Percentiles rank a stretch among this genome's conserved stretches.
Evolutionary conservation across 2,888 invertebrate species (phyloP).

Genomic region (Tachina fera): DNA sequence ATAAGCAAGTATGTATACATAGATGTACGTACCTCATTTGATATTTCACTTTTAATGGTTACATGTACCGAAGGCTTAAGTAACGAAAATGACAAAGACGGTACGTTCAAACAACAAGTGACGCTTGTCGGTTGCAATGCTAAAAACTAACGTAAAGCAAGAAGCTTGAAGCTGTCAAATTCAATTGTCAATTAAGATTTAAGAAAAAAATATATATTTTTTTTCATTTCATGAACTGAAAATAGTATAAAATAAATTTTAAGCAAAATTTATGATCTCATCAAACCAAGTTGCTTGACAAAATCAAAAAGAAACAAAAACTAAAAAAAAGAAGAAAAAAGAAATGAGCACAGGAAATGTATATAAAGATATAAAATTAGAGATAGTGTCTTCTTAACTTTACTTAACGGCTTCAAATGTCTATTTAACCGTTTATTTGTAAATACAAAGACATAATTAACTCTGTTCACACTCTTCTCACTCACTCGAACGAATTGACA

Average conservation of each 20-base stretch:
- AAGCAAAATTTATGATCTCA: constrained; percentile 66
- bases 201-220: constrained; percentile 26
- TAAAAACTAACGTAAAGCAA: constrained; percentile 52
- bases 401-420: constrained; percentile 60
- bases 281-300: constrained; percentile 22
- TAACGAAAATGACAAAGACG: constrained; percentile 26
- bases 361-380: constrained; percentile 29
- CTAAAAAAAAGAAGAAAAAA: background rate
- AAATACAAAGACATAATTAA: constrained; percentile 59
- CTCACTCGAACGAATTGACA: background rate
- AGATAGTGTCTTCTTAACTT: constrained; percentile 46
- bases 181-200: constrained; percentile 70
- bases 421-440: constrained; percentile 45
- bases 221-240: constrained; percentile 8
- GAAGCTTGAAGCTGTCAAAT: constrained; percentile 69
- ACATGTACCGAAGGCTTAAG: constrained; percentile 29
- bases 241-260: constrained; percentile 24
- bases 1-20: background rate
- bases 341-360: background rate
- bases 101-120: constrained; percentile 59
- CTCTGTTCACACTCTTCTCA: constrained; percentile 38
- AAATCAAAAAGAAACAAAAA: background rate
- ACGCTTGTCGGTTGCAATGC: constrained; percentile 21
- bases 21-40: constrained; percentile 23
- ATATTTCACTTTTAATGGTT: constrained; percentile 52